Percentiles rank a stretch among this genome's conserved stretches.
phyloP scores from a whole-genome alignment of 2,113 vertebrate species.

The Nycticorax nycticorax region DNA sequence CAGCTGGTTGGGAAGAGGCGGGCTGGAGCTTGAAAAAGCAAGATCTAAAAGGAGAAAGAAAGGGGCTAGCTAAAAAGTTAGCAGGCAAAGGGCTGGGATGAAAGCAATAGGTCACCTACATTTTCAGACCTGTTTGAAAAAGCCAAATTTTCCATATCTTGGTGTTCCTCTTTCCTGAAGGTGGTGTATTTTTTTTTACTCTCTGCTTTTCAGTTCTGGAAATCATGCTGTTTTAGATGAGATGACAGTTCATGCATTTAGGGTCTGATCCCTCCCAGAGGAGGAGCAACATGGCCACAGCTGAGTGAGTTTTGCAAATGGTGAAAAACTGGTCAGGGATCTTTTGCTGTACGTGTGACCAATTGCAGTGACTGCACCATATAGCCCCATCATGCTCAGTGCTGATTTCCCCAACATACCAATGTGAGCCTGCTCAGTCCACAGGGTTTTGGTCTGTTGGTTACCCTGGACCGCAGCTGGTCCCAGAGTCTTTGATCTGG shows the following conservation, averaged over 20 bases:
- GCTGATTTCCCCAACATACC: fast-evolving
- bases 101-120: neutral
- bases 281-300: neutral
- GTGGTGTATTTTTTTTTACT: neutral
- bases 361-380: fast-evolving
- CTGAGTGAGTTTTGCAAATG: neutral
- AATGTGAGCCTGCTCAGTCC: neutral
- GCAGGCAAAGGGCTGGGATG: neutral
- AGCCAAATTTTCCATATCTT: neutral
- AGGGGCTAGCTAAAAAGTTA: neutral
- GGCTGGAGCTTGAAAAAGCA: neutral
- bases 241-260: neutral
- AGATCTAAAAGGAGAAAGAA: slow-evolving; percentile 7
- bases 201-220: neutral
- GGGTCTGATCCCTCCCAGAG: neutral
- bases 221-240: neutral
- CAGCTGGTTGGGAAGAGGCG: neutral
- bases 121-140: neutral
- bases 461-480: fast-evolving
- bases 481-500: neutral
- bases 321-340: neutral
- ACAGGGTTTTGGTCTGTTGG: neutral
- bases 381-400: neutral
- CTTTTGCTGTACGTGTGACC: neutral
- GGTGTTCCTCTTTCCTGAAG: neutral